phyloP scores from a whole-genome alignment of 1,140 invertebrate genomes.

The Ridgeia piscesae region DNA sequence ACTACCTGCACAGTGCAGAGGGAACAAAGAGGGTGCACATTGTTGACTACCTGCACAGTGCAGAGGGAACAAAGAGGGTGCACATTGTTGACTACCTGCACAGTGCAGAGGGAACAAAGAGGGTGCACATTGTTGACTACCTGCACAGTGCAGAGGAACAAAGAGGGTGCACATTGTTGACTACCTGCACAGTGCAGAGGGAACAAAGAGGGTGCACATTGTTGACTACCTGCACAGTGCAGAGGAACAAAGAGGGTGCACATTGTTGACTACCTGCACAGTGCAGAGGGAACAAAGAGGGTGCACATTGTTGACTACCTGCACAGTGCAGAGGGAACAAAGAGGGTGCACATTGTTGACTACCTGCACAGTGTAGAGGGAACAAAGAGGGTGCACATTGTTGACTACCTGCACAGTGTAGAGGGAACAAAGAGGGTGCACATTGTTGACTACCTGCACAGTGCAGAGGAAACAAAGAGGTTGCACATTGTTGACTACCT shows the following conservation, averaged over 20 bases:
- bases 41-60: not conserved
- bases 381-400: not conserved
- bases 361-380: not conserved
- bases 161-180: not conserved
- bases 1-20: not conserved
- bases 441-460: not conserved
- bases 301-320: not conserved
- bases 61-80: not conserved
- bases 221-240: not conserved
- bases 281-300: not conserved
- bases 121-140: not conserved
- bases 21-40: not conserved
- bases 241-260: not conserved
- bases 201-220: not conserved
- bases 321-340: not conserved
- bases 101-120: not conserved
- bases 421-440: not conserved
- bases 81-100: not conserved
- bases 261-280: not conserved
- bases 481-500: not conserved
- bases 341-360: not conserved
- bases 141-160: not conserved
- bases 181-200: not conserved
- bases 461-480: not conserved
- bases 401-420: not conserved